phyloP scores from a whole-genome alignment of 1,140 invertebrate species.

The Eurosta solidaginis region DNA sequence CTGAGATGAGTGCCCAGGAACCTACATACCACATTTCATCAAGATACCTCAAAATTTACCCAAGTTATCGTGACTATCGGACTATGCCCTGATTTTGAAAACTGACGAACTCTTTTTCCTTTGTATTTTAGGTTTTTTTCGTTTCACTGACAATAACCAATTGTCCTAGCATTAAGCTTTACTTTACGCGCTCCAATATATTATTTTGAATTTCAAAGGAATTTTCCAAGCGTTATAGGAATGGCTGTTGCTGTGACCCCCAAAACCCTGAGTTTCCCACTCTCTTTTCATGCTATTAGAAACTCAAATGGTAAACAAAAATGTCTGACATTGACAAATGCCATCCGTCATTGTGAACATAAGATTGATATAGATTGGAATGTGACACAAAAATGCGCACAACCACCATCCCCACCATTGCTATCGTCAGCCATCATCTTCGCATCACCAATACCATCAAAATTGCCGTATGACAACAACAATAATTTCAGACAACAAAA shows the following conservation, averaged over 20 bases:
- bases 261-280: background rate
- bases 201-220: constrained; percentile 8
- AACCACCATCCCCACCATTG: constrained; percentile 46
- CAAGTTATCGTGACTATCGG: too few relatives aligned
- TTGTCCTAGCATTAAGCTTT: background rate
- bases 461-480: background rate
- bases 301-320: constrained; percentile 57
- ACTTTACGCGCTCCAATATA: background rate
- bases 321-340: constrained; percentile 61
- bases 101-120: constrained; percentile 5
- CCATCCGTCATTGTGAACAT: constrained; percentile 60
- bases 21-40: too few relatives aligned
- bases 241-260: background rate
- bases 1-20: too few relatives aligned
- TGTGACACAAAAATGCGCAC: constrained; percentile 60
- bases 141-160: background rate
- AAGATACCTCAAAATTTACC: too few relatives aligned
- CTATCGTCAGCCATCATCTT: constrained; percentile 31
- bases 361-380: constrained; percentile 61
- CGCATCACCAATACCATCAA: background rate
- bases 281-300: constrained; percentile 46
- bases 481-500: background rate
- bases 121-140: background rate
- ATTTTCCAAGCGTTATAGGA: constrained; percentile 1
- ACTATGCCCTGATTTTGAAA: background rate